These are phyloP conservation scores for Andrena marginata DNA, from an alignment of 2,888 invertebrate species.

Conservation along the genomic window DNA sequence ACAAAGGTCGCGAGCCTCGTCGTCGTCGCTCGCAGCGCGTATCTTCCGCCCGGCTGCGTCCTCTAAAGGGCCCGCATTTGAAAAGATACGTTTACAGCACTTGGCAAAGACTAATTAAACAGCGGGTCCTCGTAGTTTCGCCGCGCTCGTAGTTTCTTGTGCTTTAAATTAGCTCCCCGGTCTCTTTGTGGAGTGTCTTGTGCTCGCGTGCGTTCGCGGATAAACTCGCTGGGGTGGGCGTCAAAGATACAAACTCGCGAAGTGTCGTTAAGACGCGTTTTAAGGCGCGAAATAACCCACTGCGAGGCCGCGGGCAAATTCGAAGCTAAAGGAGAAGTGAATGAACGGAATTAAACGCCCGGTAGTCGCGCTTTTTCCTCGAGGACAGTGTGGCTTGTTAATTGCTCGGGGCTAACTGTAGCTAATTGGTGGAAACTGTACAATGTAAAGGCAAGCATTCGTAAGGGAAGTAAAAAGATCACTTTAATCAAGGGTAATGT, in stretches of 20 bases:
- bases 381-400: too few species aligned
- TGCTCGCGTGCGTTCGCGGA: constrained; percentile 10
- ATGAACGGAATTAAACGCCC: not conserved
- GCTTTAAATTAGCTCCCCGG: constrained; percentile 49
- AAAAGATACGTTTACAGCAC: constrained; percentile 46
- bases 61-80: constrained; percentile 54
- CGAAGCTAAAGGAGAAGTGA: constrained; percentile 1
- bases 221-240: constrained; percentile 29
- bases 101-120: constrained; percentile 60
- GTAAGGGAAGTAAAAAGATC: too few species aligned
- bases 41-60: constrained; percentile 33
- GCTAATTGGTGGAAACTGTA: too few species aligned
- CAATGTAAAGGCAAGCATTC: too few species aligned
- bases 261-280: constrained; percentile 40
- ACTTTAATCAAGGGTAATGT: too few species aligned
- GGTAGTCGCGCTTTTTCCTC: not conserved
- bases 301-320: not conserved
- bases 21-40: constrained; percentile 26
- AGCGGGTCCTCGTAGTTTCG: constrained; percentile 40
- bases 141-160: constrained; percentile 42
- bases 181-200: constrained; percentile 13
- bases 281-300: constrained; percentile 10
- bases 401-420: too few species aligned
- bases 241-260: constrained; percentile 36
- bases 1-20: constrained; percentile 1